Evolutionary conservation across 1,140 invertebrate species (phyloP), one percentile per base, ranked within the genome.

Genomic region (Sweltsa coloradensis): DNA sequence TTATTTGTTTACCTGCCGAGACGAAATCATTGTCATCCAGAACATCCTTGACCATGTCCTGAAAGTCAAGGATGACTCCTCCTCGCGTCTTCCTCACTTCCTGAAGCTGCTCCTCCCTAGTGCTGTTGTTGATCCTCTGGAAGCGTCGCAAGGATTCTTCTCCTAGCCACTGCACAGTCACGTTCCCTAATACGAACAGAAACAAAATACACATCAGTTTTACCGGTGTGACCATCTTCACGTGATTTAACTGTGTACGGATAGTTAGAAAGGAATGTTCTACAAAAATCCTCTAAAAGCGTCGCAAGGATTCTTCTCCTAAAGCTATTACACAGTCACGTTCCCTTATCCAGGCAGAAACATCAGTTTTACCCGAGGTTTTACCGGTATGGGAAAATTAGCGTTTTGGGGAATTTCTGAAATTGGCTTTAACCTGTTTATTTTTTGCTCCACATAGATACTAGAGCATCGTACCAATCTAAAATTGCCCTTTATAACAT

Each of bases 21-120:
- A 80, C 73, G 56, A 76, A 79, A 49, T 81, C 78, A 59, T 79
- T 74, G 57, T 80, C 75, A 51, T 78, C 73, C 5, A 81, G 60
- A 18, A 81, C 72, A 43, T 73, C 67, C 41, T 55, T 60, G 24
- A 81, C 66, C 7, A 60, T 9, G 56, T 81, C 78, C 50, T 72
- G 69, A 3, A 67, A 67, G 56, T 81, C 77, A 36, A 80, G 55
- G 34, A 81, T 70, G 7, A 76, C 76, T 2, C 76, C 74, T 5
- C 78, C 77, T 52, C 70, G 63, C 0, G 76, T 75, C 57, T 76
- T 78, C 11, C 77, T 58, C 3, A 81, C 63, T 57, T 78, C 74
- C 41, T 67, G 67, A 7, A 78, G 68, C 4, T 57, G 60, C 19
- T 60, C 21, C 13, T 44, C 41, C 0, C 9, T 34, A 14, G 25